Evolutionary conservation across 2,113 vertebrate species (phyloP).

Genomic region (Phoxinus phoxinus): DNA sequence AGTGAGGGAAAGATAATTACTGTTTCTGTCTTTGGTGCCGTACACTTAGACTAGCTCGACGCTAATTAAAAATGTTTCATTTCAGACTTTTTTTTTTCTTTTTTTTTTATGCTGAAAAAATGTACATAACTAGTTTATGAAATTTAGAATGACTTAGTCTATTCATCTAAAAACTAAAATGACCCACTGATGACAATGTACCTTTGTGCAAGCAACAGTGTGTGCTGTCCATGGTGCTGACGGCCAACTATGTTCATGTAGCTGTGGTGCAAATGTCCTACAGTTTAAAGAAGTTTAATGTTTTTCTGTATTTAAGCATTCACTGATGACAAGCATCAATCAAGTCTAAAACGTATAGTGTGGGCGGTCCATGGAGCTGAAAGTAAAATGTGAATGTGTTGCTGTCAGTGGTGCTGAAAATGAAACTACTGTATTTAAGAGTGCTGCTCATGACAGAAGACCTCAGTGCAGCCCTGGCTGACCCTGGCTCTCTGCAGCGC

Average conservation of each 20-base stretch:
- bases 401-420: constrained; percentile 57
- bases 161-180: not conserved
- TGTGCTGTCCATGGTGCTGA: constrained; percentile 13
- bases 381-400: not conserved
- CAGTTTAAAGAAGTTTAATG: not conserved
- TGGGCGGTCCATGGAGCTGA: constrained; percentile 26
- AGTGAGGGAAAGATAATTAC: not conserved
- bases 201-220: too few relatives aligned
- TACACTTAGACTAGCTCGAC: not conserved
- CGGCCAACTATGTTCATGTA: not conserved
- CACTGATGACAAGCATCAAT: not conserved
- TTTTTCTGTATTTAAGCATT: not conserved
- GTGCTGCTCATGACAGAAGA: constrained; percentile 62
- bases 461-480: constrained; percentile 60
- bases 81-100: not conserved
- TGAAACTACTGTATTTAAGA: constrained; percentile 70
- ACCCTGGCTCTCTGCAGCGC: constrained; percentile 52
- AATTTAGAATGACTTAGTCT: not conserved
- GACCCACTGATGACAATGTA: not conserved
- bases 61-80: not conserved
- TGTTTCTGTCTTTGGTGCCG: not conserved
- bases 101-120: not conserved
- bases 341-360: not conserved
- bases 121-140: not conserved
- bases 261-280: not conserved